These are phyloP conservation scores for Drosophila ercepeae DNA, from an alignment of 1,140 invertebrate species.

Conservation along the genomic window DNA sequence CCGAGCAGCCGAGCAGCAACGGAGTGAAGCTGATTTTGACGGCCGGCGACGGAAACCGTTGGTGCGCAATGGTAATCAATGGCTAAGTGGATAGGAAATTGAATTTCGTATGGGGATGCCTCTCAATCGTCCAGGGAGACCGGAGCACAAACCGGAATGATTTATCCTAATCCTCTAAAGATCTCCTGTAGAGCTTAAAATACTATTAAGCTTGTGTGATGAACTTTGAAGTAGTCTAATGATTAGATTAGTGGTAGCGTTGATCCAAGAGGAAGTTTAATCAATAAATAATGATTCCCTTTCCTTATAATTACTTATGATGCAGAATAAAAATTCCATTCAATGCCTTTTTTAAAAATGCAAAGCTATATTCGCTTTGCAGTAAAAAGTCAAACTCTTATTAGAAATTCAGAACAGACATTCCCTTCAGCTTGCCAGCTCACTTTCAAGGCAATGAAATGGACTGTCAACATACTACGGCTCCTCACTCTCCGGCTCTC, in stretches of 20 bases:
- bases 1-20: no score
- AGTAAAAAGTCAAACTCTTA: constrained; percentile 5
- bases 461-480: constrained; percentile 21
- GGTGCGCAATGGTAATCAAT: constrained; percentile 62
- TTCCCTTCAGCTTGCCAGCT: not conserved
- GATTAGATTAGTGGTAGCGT: no score
- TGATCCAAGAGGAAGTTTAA: no score
- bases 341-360: not conserved
- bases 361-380: not conserved
- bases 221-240: not conserved
- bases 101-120: constrained; percentile 46
- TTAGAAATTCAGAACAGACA: constrained; percentile 22
- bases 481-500: constrained; percentile 3
- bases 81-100: constrained; percentile 72
- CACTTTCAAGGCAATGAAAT: constrained; percentile 28
- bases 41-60: constrained; percentile 39
- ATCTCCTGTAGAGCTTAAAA: not conserved
- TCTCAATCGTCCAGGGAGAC: constrained; percentile 9
- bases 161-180: constrained; percentile 7
- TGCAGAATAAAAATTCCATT: not conserved
- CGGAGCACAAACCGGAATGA: constrained; percentile 1
- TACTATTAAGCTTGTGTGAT: not conserved
- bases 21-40: constrained; percentile 16
- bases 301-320: not conserved
- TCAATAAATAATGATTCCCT: not conserved